phyloP scores from a whole-genome alignment of 1,140 invertebrate genomes.

The Muscidifurax raptorellus region DNA sequence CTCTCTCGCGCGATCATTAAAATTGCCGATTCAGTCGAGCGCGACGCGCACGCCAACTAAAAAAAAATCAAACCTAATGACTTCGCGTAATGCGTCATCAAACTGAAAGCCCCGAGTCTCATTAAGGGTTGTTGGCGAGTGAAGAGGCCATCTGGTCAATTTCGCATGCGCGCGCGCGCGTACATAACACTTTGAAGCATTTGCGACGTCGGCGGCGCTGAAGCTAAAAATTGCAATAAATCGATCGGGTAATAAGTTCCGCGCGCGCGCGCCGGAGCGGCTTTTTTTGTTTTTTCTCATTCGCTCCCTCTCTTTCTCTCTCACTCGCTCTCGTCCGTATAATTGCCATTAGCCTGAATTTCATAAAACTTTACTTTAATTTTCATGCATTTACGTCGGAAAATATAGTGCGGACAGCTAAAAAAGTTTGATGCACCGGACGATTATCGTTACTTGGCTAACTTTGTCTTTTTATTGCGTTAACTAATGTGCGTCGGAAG shows the following conservation, averaged over 20 bases:
- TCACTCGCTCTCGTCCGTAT: no score
- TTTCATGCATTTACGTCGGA: not conserved
- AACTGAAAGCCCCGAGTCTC: conserved; percentile 34
- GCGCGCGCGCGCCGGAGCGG: not conserved
- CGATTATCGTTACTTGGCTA: no score
- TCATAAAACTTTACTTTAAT: not conserved
- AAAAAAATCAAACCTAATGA: conserved; percentile 42
- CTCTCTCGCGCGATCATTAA: conserved; percentile 11
- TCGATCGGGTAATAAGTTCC: conserved; percentile 26
- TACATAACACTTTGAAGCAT: conserved; percentile 33
- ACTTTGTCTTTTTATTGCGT: no score
- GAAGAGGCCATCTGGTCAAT: conserved; percentile 48
- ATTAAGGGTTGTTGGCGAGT: conserved; percentile 36
- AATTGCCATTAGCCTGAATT: conserved; percentile 10
- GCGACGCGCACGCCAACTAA: not conserved
- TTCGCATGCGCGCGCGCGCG: conserved; percentile 13
- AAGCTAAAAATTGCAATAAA: conserved; percentile 28
- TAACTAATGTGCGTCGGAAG: no score
- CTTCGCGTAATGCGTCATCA: conserved; percentile 24
- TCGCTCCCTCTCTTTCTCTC: not conserved
- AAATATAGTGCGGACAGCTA: no score
- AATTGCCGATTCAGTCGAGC: conserved; percentile 19
- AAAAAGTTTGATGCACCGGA: no score
- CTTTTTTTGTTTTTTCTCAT: conserved; percentile 9
- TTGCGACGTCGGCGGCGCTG: not conserved